A percentile compares a stretch with the other conserved stretches of the same genome.
Evolutionary conservation across 2,797 vertebrate genomes (phyloP).

Genomic region (Dipus sagitta): DNA sequence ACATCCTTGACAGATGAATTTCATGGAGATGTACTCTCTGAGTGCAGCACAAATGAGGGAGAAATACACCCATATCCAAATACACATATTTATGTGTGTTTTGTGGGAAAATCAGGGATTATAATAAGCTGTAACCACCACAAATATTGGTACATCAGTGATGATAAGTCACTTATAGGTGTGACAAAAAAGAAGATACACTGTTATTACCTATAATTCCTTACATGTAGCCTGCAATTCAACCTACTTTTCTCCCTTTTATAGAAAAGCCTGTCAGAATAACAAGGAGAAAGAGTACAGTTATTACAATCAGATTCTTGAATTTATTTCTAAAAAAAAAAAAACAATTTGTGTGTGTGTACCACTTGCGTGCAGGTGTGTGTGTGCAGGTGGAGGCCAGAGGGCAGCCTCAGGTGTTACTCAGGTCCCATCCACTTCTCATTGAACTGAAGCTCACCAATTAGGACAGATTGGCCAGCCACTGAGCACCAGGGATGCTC

Average conservation of each 20-base stretch:
- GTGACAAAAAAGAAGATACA: constrained; percentile 34
- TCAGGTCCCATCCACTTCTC: no score
- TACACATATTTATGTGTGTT: not conserved
- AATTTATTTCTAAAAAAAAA: not conserved
- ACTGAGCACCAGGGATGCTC: no score
- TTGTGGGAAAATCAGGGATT: constrained; percentile 47
- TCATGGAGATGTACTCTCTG: not conserved
- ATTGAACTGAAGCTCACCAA: no score
- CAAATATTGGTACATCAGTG: not conserved
- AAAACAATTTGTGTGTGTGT: no score
- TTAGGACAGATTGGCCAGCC: no score
- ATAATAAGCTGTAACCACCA: constrained; percentile 7
- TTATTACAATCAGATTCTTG: not conserved
- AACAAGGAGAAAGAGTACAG: not conserved
- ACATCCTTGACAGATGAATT: not conserved
- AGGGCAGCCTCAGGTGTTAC: no score
- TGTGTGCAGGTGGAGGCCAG: no score
- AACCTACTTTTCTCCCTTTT: not conserved
- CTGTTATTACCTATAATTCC: not conserved
- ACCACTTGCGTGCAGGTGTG: no score
- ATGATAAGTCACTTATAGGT: constrained; percentile 40
- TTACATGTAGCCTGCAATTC: not conserved
- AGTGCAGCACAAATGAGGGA: not conserved
- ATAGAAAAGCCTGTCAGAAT: constrained; percentile 6
- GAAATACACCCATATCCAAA: not conserved